Evolutionary conservation across 92 coral and sea anemone genomes (phyloP), one percentile per base, ranked within the genome.

Genomic region (Porites evermanni): DNA sequence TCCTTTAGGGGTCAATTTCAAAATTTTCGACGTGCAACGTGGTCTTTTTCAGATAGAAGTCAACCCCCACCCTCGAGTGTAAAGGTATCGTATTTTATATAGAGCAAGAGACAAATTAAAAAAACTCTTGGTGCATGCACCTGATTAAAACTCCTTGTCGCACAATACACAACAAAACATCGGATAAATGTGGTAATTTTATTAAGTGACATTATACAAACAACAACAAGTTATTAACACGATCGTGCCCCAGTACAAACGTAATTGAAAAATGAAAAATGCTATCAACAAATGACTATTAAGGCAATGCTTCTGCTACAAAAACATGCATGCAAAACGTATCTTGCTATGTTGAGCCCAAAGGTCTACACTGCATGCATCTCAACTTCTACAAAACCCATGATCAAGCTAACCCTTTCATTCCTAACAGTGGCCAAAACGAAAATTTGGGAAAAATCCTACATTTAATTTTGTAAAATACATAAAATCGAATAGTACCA

Each of bases 291-390:
- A 38, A 4, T 38, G 47, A 38, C 47, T 38, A 38, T 38, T 3
- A 38, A 38, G 47, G 5, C 47, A 38, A 38, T 38, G 47, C 47
- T 38, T 38, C 47, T 38, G 47, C 47, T 5, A 29, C 47, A 3
- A 38, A 38, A 38, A 38, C 47, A 38, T 38, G 67, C 12, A 8
- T 63, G 67, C 16, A 13, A 63, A 63, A 67, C 3, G 20, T 12
- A 17, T 67, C 71, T 18, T 6, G 71, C 71, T 67, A 67, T 67
- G 71, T 67, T 67, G 71, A 67, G 20, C 71, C 71, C 71, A 67
- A 67, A 67, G 71, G 71, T 20, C 11, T 20, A 67, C 71, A 4
- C 71, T 67, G 47, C 71, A 67, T 67, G 71, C 10, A 20, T 67
- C 21, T 18, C 17, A 67, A 67, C 20, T 67, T 67, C 71, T 67